A percentile compares a stretch with the other conserved stretches of the same genome.
These are phyloP conservation scores for Sander lucioperca DNA, from an alignment of 2,113 vertebrate species.

Conservation along the genomic window DNA sequence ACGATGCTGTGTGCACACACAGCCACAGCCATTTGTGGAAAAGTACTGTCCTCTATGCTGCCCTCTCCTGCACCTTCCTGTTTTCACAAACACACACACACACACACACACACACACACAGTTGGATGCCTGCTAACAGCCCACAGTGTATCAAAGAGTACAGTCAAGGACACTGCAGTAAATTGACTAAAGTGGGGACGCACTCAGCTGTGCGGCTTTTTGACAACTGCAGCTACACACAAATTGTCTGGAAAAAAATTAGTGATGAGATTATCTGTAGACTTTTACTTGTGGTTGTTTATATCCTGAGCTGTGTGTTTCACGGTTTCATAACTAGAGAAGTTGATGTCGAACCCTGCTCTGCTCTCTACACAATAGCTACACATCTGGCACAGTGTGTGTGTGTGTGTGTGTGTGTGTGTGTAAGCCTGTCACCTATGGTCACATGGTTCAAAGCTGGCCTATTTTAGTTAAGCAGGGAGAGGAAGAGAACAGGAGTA, in stretches of 20 bases:
- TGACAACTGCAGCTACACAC: not conserved
- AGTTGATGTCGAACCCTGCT: not conserved
- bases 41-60: conserved; percentile 65
- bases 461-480: conserved; percentile 72
- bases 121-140: conserved; percentile 13
- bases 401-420: conserved; percentile 12
- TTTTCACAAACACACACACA: not conserved
- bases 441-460: conserved; percentile 78
- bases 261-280: not conserved
- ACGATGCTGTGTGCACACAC: conserved; percentile 3
- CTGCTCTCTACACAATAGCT: conserved; percentile 18
- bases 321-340: not conserved
- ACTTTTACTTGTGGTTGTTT: conserved; percentile 5
- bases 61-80: conserved; percentile 39
- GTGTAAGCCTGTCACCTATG: conserved; percentile 73
- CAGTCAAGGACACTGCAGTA: conserved; percentile 60
- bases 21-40: conserved; percentile 66
- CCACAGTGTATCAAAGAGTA: conserved; percentile 14
- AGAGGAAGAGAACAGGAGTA: conserved; percentile 51
- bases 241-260: not conserved
- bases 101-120: too few species aligned
- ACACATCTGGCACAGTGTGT: conserved; percentile 53
- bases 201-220: conserved; percentile 13
- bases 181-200: not conserved
- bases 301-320: not conserved